A percentile compares a stretch with the other conserved stretches of the same genome.
Conservation (phyloP, 2,888 invertebrate genomes). For the Sphecodes monilicornis region DNA sequence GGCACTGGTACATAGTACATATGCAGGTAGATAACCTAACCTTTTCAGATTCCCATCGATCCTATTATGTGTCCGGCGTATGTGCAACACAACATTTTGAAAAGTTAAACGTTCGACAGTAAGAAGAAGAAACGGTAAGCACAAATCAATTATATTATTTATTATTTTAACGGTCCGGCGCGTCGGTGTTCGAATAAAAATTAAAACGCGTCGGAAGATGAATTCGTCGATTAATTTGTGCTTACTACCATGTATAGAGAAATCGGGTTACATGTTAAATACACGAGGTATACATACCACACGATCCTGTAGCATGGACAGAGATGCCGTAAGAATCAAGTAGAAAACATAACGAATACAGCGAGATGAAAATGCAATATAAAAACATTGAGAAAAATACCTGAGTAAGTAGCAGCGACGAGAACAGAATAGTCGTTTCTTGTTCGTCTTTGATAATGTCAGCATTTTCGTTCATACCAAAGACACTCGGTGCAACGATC, state of each 20-base stretch:
- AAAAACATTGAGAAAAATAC: slow-evolving; percentile 82
- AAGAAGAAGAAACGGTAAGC: neutral
- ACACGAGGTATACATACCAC: slow-evolving; percentile 56
- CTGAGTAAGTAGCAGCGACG: slow-evolving; percentile 91
- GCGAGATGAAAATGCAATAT: neutral
- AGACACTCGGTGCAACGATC: slow-evolving; percentile 92
- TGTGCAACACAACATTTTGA: neutral
- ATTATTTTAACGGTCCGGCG: neutral
- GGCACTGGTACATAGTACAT: too few species aligned
- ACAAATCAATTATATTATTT: neutral
- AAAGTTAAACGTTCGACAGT: neutral
- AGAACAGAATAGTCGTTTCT: slow-evolving; percentile 92
- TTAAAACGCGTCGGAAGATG: neutral
- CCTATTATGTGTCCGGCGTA: slow-evolving; percentile 13
- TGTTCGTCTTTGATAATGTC: slow-evolving; percentile 96
- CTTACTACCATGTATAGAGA: neutral
- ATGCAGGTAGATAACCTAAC: too few species aligned
- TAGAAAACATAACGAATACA: neutral
- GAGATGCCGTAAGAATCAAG: neutral
- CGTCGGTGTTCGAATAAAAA: neutral
- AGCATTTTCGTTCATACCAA: slow-evolving; percentile 97
- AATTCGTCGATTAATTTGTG: neutral
- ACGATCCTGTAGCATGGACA: slow-evolving; percentile 56
- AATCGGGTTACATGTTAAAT: neutral
- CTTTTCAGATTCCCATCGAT: slow-evolving; percentile 34